These are phyloP conservation scores for Theocolax elegans DNA, from an alignment of 1,140 invertebrate genomes.

Conservation along the genomic window DNA sequence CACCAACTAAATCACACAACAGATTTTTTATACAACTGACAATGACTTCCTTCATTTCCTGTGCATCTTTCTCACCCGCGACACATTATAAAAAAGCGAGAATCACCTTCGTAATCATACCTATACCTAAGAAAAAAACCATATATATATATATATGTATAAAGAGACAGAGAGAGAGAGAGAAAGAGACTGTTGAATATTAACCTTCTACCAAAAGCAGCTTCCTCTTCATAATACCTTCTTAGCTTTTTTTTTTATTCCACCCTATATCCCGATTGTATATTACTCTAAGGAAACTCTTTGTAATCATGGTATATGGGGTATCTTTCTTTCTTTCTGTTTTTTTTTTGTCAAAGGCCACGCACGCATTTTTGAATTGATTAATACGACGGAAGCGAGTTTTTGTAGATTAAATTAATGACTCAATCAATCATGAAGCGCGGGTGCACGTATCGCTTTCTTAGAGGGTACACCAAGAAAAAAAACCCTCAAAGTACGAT, in stretches of 20 bases:
- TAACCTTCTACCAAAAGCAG: neutral
- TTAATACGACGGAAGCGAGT: conserved; percentile 20
- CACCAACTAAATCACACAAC: too few species aligned
- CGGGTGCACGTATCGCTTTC: conserved; percentile 21
- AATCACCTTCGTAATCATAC: neutral
- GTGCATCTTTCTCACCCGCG: neutral
- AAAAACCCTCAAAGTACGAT: too few species aligned
- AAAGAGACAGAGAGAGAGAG: too few species aligned
- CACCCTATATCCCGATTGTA: neutral
- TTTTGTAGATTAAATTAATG: conserved; percentile 19
- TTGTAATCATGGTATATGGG: neutral
- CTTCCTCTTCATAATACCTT: neutral
- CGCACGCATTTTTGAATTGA: neutral
- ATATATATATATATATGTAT: too few species aligned
- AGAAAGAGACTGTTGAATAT: neutral
- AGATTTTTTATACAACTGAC: too few species aligned
- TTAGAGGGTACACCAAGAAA: neutral
- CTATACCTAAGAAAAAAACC: too few species aligned
- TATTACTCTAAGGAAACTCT: neutral
- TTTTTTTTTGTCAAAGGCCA: conserved; percentile 9
- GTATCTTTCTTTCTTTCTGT: neutral
- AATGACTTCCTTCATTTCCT: conserved; percentile 30
- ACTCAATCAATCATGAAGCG: conserved; percentile 28
- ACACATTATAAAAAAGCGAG: neutral
- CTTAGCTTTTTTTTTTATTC: neutral